phyloP scores from a whole-genome alignment of 2,113 vertebrate species.

The Tragulus kanchil region DNA sequence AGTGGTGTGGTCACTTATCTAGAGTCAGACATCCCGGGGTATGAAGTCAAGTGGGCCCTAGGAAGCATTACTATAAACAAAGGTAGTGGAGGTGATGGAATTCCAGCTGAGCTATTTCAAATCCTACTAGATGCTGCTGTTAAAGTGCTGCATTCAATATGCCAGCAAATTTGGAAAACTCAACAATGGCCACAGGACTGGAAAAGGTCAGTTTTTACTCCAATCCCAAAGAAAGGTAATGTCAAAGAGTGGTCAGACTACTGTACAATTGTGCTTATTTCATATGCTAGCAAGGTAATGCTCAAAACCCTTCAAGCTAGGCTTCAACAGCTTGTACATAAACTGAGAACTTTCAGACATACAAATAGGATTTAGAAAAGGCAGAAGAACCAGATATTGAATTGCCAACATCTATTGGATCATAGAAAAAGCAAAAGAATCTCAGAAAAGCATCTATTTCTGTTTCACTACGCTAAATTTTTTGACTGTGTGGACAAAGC shows the following conservation, averaged over 20 bases:
- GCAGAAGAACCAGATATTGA: background rate
- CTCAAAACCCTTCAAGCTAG: background rate
- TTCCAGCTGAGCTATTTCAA: background rate
- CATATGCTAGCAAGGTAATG: background rate
- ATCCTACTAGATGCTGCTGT: background rate
- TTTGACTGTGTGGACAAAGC: background rate
- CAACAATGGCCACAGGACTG: background rate
- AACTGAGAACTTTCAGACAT: background rate
- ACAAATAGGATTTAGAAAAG: background rate
- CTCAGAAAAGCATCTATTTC: background rate
- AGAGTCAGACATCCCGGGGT: background rate
- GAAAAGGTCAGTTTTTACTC: background rate
- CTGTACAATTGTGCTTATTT: background rate
- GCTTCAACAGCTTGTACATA: background rate
- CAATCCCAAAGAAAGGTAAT: background rate
- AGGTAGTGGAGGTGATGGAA: background rate
- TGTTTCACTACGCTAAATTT: background rate
- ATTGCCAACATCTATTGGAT: background rate
- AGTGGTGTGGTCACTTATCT: background rate
- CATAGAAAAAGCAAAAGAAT: background rate
- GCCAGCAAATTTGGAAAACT: background rate
- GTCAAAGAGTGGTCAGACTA: background rate
- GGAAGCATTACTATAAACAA: background rate
- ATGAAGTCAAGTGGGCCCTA: background rate
- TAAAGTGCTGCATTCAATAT: background rate